These are phyloP conservation scores for Fulmarus glacialis DNA, from an alignment of 2,113 vertebrate species.

Conservation along the genomic window DNA sequence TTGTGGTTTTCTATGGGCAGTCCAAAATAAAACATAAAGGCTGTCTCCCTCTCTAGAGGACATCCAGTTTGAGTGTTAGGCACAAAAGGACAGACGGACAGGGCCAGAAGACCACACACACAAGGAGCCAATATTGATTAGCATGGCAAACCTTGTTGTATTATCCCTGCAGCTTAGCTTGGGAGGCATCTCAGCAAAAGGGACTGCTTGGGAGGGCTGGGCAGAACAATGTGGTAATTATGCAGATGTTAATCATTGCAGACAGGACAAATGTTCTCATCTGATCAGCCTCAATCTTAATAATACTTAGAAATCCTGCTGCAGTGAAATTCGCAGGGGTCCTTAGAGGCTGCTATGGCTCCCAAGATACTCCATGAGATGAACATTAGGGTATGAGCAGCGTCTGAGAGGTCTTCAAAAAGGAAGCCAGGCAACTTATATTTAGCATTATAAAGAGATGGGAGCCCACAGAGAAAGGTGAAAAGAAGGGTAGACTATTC, in stretches of 20 bases:
- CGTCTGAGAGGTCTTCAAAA: neutral
- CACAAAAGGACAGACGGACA: neutral
- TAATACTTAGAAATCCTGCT: neutral
- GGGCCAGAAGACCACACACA: neutral
- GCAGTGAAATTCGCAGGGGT: neutral
- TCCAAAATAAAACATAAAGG: neutral
- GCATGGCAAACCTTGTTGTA: neutral
- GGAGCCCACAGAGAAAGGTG: neutral
- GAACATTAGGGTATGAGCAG: rapidly evolving
- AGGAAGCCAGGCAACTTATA: neutral
- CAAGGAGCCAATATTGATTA: neutral
- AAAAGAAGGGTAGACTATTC: neutral
- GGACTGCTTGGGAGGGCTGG: neutral
- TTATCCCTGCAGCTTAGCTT: neutral
- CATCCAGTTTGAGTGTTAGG: neutral
- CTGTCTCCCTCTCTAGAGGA: neutral
- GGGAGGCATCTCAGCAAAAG: neutral
- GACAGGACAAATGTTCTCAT: neutral
- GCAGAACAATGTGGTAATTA: neutral
- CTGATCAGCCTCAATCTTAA: neutral
- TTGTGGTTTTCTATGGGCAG: neutral
- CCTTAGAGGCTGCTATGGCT: neutral
- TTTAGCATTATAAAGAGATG: neutral
- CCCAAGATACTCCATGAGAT: neutral
- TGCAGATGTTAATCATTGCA: neutral